Evolutionary conservation across 1,140 invertebrate species (phyloP).

Genomic region (Nephila pilipes): DNA sequence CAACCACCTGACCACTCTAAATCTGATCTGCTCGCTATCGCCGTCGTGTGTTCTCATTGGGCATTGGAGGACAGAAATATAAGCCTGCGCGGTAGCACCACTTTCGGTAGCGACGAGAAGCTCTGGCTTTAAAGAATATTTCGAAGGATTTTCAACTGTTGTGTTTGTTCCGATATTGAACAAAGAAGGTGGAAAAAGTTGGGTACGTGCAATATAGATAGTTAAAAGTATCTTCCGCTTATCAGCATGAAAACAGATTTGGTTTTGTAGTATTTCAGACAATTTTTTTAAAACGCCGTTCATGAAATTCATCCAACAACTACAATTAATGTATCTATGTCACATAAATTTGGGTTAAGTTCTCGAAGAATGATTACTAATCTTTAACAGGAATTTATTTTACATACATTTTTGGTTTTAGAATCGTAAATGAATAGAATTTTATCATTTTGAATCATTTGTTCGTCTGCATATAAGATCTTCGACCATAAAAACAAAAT

Average conservation of each 20-base stretch:
- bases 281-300: too few species aligned
- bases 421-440: too few species aligned
- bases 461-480: too few species aligned
- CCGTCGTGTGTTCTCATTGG: conserved; percentile 58
- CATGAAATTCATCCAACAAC: too few species aligned
- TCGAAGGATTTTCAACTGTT: neutral
- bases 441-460: too few species aligned
- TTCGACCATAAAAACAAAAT: too few species aligned
- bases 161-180: neutral
- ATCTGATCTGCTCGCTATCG: conserved; percentile 55
- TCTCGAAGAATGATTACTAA: too few species aligned
- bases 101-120: conserved; percentile 50
- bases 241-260: neutral
- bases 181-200: neutral
- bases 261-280: neutral
- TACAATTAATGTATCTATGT: too few species aligned
- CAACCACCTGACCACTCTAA: conserved; percentile 52
- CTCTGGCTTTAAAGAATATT: neutral
- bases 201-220: neutral
- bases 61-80: conserved; percentile 23
- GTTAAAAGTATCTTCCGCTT: neutral
- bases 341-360: too few species aligned
- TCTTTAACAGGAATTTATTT: too few species aligned
- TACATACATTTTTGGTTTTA: too few species aligned
- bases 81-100: conserved; percentile 35